Evolutionary conservation across 2,113 vertebrate species (phyloP), one percentile per base, ranked within the genome.

Genomic region (Lycaon pictus): DNA sequence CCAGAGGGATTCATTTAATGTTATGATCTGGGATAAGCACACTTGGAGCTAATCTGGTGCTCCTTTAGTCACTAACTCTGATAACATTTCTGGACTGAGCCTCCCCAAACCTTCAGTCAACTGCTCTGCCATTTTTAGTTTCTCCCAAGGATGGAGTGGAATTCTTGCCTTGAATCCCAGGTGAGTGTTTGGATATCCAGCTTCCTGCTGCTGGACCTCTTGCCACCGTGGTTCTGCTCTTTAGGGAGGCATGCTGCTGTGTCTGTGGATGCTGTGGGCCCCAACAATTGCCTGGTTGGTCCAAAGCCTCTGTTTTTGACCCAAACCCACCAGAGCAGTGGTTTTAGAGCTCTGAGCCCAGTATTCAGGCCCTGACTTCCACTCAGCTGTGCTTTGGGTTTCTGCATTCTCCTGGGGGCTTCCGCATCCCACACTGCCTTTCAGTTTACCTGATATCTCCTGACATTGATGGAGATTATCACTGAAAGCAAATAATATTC

Each of bases 321-420:
- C 37, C 29, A 4, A 67, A 23, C 7, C 60, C 32, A 29, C 23
- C 1, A 2, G 5, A 20, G 17, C 6, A 0, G 0, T 9, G 37
- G 19, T 53, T 35, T 60, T 37, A 79, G 77, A 83, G 23, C 23
- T 90, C 1, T 8, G 11, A 48, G 35, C 7, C 5, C 7, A 25
- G 67, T n/a, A 27, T 22, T 4, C 6, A 12, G 51, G 13, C 7
- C 17, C 81, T 76, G 20, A 76, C 20, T 20, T 32, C 8, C 19
- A n/a, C n/a, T 16, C 65, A 4, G 4, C 2, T 76, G 56, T 87
- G 53, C 60, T 19, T 3, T 11, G 32, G 17, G 0, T 69, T 62
- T 69, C 53, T 92, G 22, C 51, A 37, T 37, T 81, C 23, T 69
- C 12, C 5, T 32, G 51, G 2, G 7, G 1, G 20, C 17, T 17